Conservation (phyloP, 1,140 invertebrate species). For the Phymastichus coffea region DNA sequence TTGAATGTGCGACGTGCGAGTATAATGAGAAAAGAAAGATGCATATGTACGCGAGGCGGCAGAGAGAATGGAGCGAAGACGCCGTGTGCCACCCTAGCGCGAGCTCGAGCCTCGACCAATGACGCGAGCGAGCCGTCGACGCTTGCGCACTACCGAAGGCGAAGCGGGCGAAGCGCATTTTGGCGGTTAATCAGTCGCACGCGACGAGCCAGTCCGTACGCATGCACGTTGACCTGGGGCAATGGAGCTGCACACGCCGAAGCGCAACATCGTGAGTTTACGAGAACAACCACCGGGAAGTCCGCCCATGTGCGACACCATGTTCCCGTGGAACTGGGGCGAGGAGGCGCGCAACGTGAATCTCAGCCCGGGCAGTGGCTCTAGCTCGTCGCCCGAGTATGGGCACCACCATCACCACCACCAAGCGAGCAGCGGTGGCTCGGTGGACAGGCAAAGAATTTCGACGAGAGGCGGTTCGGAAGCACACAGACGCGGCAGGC, state of each 20-base stretch:
- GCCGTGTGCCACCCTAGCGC: too few relatives aligned
- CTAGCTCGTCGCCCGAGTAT: constrained; percentile 53
- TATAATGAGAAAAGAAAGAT: too few relatives aligned
- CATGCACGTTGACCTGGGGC: too few relatives aligned
- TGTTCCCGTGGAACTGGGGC: constrained; percentile 51
- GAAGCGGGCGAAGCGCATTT: constrained; percentile 25
- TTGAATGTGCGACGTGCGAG: too few relatives aligned
- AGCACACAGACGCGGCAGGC: constrained; percentile 63
- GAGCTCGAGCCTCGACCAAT: too few relatives aligned
- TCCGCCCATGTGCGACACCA: constrained; percentile 49
- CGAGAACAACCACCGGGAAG: constrained; percentile 35
- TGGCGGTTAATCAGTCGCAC: constrained; percentile 38
- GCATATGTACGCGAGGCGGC: too few relatives aligned
- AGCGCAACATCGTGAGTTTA: constrained; percentile 37
- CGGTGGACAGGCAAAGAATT: too few relatives aligned
- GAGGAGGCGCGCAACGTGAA: constrained; percentile 51
- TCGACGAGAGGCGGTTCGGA: too few relatives aligned
- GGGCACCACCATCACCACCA: too few relatives aligned
- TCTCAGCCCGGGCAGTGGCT: constrained; percentile 48
- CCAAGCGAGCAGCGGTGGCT: too few relatives aligned
- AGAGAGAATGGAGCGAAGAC: too few relatives aligned
- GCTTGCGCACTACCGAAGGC: constrained; percentile 13
- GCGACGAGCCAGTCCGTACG: constrained; percentile 22
- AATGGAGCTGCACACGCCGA: constrained; percentile 47
- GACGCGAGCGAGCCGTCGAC: too few relatives aligned